Evolutionary conservation across 2,113 vertebrate genomes (phyloP).

Genomic region (Rhinopomastus cyanomelas): DNA sequence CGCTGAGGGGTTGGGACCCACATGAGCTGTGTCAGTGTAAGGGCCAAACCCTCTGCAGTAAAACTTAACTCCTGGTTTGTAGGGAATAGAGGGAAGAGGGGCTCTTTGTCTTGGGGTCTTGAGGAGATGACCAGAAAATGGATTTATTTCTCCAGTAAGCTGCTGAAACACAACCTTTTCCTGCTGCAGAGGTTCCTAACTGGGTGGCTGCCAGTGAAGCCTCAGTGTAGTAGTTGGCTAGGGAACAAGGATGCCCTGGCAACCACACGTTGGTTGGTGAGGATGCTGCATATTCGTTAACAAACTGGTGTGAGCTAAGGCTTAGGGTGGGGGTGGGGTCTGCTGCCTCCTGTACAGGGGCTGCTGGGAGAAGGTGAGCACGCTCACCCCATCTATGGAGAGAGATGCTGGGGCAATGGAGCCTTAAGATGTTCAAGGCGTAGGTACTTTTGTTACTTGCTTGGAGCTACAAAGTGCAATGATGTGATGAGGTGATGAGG

Average conservation of each 20-base stretch:
- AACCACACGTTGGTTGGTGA: constrained; percentile 28
- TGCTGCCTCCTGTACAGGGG: not conserved
- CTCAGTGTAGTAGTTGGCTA: constrained; percentile 21
- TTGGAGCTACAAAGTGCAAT: not conserved
- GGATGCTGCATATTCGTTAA: constrained; percentile 42
- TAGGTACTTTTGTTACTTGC: not conserved
- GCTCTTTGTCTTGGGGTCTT: not conserved
- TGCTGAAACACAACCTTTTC: not conserved
- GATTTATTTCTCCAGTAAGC: not conserved
- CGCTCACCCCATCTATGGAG: not conserved
- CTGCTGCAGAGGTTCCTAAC: constrained; percentile 19
- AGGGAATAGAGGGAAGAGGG: not conserved
- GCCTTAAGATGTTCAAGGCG: not conserved
- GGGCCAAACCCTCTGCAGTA: not conserved
- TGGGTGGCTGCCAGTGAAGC: constrained; percentile 45
- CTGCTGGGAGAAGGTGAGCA: not conserved
- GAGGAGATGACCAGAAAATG: not conserved
- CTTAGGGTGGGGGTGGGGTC: not conserved
- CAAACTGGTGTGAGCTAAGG: constrained; percentile 35
- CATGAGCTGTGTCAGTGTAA: not conserved
- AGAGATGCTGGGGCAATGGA: not conserved
- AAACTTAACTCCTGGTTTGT: not conserved
- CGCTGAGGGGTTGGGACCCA: not conserved
- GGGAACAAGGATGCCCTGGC: constrained; percentile 57
- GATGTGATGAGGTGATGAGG: no score